Evolutionary conservation across 2,888 invertebrate species (phyloP).

Genomic region (Drosophila testacea): DNA sequence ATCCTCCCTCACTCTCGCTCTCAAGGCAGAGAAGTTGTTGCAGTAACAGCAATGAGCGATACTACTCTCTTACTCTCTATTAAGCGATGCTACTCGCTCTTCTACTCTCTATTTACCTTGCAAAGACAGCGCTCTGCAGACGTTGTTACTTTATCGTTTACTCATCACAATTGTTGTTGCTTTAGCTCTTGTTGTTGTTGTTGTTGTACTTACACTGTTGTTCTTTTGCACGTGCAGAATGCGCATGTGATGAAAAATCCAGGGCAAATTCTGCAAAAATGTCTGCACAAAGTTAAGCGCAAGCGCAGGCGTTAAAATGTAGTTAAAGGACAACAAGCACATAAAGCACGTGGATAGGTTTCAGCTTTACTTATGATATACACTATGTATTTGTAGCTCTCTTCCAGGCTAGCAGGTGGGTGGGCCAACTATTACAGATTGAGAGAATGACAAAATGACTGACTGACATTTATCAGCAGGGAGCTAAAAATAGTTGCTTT

Average conservation of each 20-base stretch:
- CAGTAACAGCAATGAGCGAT: not conserved
- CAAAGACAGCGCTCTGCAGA: constrained; percentile 30
- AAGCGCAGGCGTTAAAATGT: constrained; percentile 50
- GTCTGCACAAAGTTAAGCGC: constrained; percentile 49
- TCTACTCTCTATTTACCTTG: not conserved
- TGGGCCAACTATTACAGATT: not conserved
- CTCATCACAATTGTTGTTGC: constrained; percentile 4
- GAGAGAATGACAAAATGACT: constrained; percentile 26
- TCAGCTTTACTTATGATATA: not conserved
- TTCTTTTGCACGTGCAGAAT: constrained; percentile 50
- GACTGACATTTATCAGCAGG: constrained; percentile 45
- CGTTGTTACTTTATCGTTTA: constrained; percentile 27
- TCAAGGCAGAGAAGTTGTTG: not conserved
- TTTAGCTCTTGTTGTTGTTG: constrained; percentile 1
- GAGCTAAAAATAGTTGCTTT: constrained; percentile 47
- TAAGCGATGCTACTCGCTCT: not conserved
- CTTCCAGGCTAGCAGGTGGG: constrained; percentile 3
- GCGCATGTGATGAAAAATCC: constrained; percentile 77
- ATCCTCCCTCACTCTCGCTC: constrained; percentile 27
- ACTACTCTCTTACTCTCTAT: not conserved
- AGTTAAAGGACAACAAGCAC: constrained; percentile 44
- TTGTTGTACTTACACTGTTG: constrained; percentile 19
- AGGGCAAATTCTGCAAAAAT: constrained; percentile 66
- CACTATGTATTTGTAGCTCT: not conserved
- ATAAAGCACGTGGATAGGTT: constrained; percentile 43